Percentiles rank a stretch among this genome's conserved stretches.
phyloP scores from a whole-genome alignment of 2,888 invertebrate species.

The Hemaris fuciformis region DNA sequence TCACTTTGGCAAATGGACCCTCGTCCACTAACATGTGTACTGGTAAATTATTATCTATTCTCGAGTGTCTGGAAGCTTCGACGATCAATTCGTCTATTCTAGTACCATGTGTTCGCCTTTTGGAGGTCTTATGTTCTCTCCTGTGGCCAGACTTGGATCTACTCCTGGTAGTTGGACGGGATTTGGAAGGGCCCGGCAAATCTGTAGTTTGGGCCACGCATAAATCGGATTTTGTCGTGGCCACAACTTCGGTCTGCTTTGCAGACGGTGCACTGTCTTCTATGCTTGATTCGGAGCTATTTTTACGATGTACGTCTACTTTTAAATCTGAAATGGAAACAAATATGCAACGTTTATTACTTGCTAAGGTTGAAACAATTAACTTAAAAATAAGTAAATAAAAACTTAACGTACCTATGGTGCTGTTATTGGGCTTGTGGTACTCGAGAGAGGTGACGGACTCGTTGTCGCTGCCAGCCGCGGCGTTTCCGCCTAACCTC shows the following conservation, averaged over 20 bases:
- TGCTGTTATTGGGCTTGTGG: constrained; percentile 83
- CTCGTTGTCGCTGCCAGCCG: constrained; percentile 82
- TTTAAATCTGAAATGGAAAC: constrained; percentile 88
- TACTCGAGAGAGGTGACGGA: constrained; percentile 85
- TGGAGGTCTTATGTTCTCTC: constrained; percentile 57
- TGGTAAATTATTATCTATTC: constrained; percentile 55
- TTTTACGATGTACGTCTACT: constrained; percentile 96
- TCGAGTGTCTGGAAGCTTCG: constrained; percentile 55
- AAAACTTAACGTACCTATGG: constrained; percentile 78
- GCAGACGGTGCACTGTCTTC: constrained; percentile 82
- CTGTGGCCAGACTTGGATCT: constrained; percentile 61
- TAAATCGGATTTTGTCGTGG: constrained; percentile 64
- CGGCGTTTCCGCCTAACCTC: constrained; percentile 53
- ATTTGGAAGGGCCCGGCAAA: constrained; percentile 54
- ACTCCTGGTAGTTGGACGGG: constrained; percentile 54
- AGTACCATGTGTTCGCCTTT: constrained; percentile 56
- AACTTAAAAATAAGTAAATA: too few relatives aligned
- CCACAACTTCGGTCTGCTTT: constrained; percentile 61
- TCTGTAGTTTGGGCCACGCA: constrained; percentile 58
- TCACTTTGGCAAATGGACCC: constrained; percentile 73
- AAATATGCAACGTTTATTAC: not conserved
- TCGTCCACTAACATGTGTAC: constrained; percentile 69
- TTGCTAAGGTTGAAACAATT: not conserved
- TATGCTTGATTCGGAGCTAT: constrained; percentile 93
- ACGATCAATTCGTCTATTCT: constrained; percentile 67